These are phyloP conservation scores for Helicoverpa assulta DNA, from an alignment of 2,888 invertebrate genomes.

Conservation along the genomic window DNA sequence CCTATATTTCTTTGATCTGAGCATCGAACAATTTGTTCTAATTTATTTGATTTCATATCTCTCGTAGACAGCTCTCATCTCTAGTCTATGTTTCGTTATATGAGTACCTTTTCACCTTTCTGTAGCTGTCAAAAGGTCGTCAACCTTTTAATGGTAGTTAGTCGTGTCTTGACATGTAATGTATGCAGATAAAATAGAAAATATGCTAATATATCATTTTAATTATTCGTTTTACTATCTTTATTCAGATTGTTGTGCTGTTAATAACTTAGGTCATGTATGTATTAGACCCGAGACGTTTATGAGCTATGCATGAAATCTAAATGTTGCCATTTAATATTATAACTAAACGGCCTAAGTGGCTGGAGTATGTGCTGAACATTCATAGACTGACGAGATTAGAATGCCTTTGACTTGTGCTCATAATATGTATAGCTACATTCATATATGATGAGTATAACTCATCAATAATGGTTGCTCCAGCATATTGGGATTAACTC, in stretches of 20 bases:
- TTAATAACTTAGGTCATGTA: background rate
- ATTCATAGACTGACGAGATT: constrained; percentile 30
- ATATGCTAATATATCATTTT: constrained; percentile 26
- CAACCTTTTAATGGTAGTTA: constrained; percentile 24
- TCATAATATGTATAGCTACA: background rate
- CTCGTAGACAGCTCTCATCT: background rate
- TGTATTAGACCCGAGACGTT: background rate
- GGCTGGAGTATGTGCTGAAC: constrained; percentile 17
- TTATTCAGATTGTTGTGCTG: constrained; percentile 1
- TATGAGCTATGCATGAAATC: constrained; percentile 8
- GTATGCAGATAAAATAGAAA: constrained; percentile 25
- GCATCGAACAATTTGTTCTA: constrained; percentile 31
- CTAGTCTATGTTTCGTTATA: background rate
- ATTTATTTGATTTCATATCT: constrained; percentile 38
- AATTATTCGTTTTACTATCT: constrained; percentile 21
- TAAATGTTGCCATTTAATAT: constrained; percentile 34
- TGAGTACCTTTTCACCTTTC: constrained; percentile 7
- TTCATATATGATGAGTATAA: background rate
- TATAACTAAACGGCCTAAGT: constrained; percentile 23
- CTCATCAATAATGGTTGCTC: constrained; percentile 5
- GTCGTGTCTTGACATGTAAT: constrained; percentile 25
- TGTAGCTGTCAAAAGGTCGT: constrained; percentile 15
- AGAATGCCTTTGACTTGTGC: constrained; percentile 41
- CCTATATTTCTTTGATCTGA: too few relatives aligned
- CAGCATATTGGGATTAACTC: background rate